Evolutionary conservation across 2,888 invertebrate species (phyloP).

Genomic region (Pegoplata infirma): DNA sequence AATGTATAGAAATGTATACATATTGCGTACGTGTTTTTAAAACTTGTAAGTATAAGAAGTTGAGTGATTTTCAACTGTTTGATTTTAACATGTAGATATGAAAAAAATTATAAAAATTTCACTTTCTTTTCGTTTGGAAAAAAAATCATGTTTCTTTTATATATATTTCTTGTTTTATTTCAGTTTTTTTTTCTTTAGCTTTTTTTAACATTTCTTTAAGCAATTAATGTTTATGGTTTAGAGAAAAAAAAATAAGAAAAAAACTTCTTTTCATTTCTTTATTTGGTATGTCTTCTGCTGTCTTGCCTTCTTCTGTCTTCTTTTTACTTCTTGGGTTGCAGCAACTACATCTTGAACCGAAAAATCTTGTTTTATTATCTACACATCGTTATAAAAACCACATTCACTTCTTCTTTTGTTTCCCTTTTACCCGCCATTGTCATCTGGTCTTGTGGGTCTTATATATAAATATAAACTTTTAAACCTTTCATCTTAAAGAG

Average conservation of each 20-base stretch:
- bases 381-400: conserved; percentile 8
- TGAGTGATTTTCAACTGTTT: background rate
- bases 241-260: conserved; percentile 37
- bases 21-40: background rate
- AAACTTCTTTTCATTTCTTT: conserved; percentile 42
- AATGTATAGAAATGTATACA: background rate
- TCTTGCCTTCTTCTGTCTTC: background rate
- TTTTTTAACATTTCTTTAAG: background rate
- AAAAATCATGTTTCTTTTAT: background rate
- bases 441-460: background rate
- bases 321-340: too few relatives aligned
- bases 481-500: background rate
- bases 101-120: background rate
- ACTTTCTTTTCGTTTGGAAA: background rate
- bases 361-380: background rate
- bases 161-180: background rate
- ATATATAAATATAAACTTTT: background rate
- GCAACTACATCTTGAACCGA: background rate
- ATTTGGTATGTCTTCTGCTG: conserved; percentile 20
- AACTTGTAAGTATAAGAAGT: background rate
- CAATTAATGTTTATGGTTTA: background rate
- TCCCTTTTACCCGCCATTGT: conserved; percentile 36
- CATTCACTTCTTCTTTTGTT: conserved; percentile 61
- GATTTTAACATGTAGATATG: background rate
- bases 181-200: background rate